A percentile compares a stretch with the other conserved stretches of the same genome.
These are phyloP conservation scores for Rambutsinella grinnellia DNA, from an alignment of 2,888 invertebrate genomes.

Conservation along the genomic window DNA sequence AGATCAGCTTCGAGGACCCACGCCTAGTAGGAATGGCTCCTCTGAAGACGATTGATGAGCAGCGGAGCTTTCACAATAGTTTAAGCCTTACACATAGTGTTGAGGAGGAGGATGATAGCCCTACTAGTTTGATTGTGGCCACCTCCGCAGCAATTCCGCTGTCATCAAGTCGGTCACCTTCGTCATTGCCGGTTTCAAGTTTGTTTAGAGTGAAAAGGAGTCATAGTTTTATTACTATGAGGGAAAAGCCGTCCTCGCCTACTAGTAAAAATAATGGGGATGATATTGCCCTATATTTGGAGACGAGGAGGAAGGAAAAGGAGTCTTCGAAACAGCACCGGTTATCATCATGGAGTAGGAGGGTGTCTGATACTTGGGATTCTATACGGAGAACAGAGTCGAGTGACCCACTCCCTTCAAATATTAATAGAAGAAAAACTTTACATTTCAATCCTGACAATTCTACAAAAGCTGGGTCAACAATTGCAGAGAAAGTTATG, in stretches of 20 bases:
- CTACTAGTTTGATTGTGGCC: neutral
- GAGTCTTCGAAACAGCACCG: neutral
- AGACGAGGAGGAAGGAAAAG: neutral
- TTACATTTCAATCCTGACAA: slow-evolving; percentile 53
- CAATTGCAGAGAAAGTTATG: slow-evolving; percentile 27
- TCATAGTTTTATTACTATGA: neutral
- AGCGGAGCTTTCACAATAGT: neutral
- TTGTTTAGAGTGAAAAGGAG: neutral
- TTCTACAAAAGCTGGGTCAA: neutral
- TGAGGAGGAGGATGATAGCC: slow-evolving; percentile 21
- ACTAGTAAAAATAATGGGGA: neutral
- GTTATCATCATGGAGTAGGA: slow-evolving; percentile 75
- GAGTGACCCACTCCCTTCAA: slow-evolving; percentile 70
- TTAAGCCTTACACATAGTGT: neutral
- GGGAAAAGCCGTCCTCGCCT: neutral
- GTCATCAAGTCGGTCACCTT: neutral
- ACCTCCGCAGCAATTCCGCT: neutral
- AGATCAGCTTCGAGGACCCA: slow-evolving; percentile 61
- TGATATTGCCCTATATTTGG: neutral
- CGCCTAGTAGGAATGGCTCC: slow-evolving; percentile 63
- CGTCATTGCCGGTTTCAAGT: neutral
- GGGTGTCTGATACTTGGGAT: slow-evolving; percentile 75
- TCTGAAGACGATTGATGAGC: slow-evolving; percentile 53
- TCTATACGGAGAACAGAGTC: slow-evolving; percentile 75
- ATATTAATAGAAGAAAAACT: slow-evolving; percentile 55